Conservation (phyloP, 2,888 invertebrate genomes). For the Tetropium fuscum region DNA sequence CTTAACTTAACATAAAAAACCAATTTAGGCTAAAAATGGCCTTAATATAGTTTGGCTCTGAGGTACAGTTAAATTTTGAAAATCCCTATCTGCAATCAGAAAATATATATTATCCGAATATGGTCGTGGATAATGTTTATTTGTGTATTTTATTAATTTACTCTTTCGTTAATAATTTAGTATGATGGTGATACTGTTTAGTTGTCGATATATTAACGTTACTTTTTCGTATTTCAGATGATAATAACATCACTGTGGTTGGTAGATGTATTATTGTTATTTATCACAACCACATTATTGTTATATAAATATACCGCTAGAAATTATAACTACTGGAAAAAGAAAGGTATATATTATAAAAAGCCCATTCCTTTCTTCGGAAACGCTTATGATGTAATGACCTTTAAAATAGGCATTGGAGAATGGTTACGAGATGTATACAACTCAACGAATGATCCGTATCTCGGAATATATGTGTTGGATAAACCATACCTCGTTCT, state of each 20-base stretch:
- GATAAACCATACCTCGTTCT: conserved; percentile 66
- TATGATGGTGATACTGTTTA: too few relatives aligned
- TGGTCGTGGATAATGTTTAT: too few relatives aligned
- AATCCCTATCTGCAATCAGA: too few relatives aligned
- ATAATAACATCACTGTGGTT: conserved; percentile 24
- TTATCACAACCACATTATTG: conserved; percentile 3
- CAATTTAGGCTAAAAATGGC: too few relatives aligned
- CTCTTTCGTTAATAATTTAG: too few relatives aligned
- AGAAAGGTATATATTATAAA: conserved; percentile 43
- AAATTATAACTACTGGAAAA: conserved; percentile 51
- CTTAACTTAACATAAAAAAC: too few relatives aligned
- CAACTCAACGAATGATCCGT: conserved; percentile 50
- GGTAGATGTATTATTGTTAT: conserved; percentile 15
- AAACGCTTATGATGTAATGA: conserved; percentile 40
- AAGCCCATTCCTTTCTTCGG: conserved; percentile 51
- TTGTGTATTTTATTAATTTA: too few relatives aligned
- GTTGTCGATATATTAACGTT: too few relatives aligned
- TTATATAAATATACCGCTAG: conserved; percentile 47
- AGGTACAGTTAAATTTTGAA: too few relatives aligned
- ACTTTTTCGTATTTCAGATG: conserved; percentile 38
- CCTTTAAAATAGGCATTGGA: conserved; percentile 36
- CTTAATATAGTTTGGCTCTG: too few relatives aligned
- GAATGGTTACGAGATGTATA: conserved; percentile 32
- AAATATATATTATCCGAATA: too few relatives aligned
- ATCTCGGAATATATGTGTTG: conserved; percentile 67